phyloP scores from a whole-genome alignment of 2,113 vertebrate species.

The Steatornis caripensis region DNA sequence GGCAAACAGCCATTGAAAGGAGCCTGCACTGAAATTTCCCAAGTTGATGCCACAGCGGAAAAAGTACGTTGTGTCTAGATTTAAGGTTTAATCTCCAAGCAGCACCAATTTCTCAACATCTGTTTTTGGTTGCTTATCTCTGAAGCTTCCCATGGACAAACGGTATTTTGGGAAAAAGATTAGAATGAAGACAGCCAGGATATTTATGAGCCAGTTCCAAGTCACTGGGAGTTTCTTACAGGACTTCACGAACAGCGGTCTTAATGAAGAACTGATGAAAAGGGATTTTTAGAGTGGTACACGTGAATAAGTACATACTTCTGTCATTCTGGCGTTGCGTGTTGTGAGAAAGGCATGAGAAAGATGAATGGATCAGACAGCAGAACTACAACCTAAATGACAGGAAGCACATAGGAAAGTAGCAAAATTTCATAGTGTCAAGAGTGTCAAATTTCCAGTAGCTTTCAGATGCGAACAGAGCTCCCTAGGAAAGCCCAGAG shows the following conservation, averaged over 20 bases:
- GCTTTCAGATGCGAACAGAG: not conserved
- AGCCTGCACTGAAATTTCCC: not conserved
- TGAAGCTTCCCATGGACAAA: not conserved
- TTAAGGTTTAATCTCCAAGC: not conserved
- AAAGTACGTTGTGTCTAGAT: rapidly evolving
- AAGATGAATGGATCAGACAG: not conserved
- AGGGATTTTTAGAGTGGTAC: not conserved
- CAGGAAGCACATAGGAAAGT: not conserved
- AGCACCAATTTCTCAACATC: not conserved
- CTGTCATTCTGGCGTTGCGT: not conserved
- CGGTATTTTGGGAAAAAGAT: not conserved
- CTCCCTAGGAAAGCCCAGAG: not conserved
- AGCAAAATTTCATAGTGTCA: not conserved
- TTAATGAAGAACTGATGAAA: not conserved
- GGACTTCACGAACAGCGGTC: not conserved
- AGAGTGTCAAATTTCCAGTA: not conserved
- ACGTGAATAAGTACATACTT: not conserved
- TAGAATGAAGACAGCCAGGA: not conserved
- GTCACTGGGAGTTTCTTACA: not conserved
- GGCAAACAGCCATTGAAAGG: not conserved
- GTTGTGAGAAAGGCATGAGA: not conserved
- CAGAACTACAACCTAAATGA: not conserved
- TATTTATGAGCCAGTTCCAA: not conserved
- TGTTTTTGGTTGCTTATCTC: not conserved
- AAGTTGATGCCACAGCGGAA: too few relatives aligned